Evolutionary conservation across 2,797 vertebrate species (phyloP).

Genomic region (Microctenopoma steveboyesi): DNA sequence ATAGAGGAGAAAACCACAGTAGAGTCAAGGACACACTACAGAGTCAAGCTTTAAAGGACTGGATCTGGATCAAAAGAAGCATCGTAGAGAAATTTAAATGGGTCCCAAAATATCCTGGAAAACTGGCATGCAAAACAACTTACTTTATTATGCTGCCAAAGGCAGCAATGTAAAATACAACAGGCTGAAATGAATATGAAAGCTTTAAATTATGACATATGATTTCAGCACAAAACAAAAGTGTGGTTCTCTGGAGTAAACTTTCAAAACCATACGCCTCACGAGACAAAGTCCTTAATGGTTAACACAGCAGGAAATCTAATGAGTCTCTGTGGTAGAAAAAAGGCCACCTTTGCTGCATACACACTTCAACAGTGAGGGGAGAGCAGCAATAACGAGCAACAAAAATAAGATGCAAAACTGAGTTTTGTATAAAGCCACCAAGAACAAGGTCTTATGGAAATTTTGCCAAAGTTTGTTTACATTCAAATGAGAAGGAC

Average conservation of each 20-base stretch:
- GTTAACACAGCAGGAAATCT: constrained; percentile 6
- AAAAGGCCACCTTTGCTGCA: background rate
- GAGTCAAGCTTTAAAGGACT: constrained; percentile 24
- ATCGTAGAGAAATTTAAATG: constrained; percentile 19
- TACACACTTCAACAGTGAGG: constrained; percentile 4
- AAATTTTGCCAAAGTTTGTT: constrained; percentile 73
- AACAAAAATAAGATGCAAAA: constrained; percentile 66
- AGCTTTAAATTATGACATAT: background rate
- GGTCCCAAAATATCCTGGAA: constrained; percentile 37
- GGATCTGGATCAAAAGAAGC: constrained; percentile 39
- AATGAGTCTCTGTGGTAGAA: constrained; percentile 30
- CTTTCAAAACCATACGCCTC: constrained; percentile 3
- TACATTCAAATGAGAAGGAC: constrained; percentile 76
- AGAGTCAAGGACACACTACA: constrained; percentile 33
- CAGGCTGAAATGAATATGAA: constrained; percentile 10
- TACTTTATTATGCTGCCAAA: constrained; percentile 18
- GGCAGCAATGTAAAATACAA: constrained; percentile 1
- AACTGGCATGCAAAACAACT: constrained; percentile 9
- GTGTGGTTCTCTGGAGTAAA: constrained; percentile 7
- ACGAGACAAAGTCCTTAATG: constrained; percentile 12
- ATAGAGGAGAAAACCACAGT: constrained; percentile 26
- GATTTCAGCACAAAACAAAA: background rate
- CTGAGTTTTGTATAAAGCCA: constrained; percentile 61
- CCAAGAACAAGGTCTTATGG: constrained; percentile 48
- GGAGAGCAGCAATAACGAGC: constrained; percentile 49